Conservation (phyloP, 2,797 vertebrate species). For the Hemibagrus guttatus region DNA sequence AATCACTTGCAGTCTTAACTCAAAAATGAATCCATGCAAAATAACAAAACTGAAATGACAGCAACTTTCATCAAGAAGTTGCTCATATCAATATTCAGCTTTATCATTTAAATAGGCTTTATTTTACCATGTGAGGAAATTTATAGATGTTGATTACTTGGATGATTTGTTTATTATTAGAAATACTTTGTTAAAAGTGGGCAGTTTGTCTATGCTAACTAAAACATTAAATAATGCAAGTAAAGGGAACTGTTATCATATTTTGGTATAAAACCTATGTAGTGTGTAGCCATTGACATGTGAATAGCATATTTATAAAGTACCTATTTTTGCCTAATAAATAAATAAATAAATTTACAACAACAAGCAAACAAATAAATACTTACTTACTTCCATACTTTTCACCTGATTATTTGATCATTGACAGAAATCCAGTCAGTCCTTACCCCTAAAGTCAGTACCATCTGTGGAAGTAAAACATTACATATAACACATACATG, state of each 20-base stretch:
- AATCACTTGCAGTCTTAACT: background rate
- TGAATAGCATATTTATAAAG: background rate
- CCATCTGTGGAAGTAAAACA: slow-evolving; percentile 2
- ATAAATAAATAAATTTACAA: no score
- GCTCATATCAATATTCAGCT: background rate
- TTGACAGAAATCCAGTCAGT: background rate
- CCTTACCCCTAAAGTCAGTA: background rate
- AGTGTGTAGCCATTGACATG: background rate
- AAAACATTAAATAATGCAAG: background rate
- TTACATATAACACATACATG: background rate
- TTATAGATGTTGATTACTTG: background rate
- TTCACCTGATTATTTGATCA: background rate
- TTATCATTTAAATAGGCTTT: background rate
- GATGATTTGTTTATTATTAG: background rate
- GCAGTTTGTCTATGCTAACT: background rate
- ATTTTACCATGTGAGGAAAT: background rate
- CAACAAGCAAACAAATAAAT: background rate
- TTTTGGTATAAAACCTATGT: background rate
- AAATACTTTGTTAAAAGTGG: background rate
- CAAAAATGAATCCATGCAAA: background rate
- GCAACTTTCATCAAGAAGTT: background rate
- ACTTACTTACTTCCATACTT: no score
- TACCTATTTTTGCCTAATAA: background rate
- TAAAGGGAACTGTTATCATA: background rate
- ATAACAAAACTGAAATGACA: background rate